Percentiles rank a stretch among this genome's conserved stretches.
Conservation (phyloP, 2,113 vertebrate genomes). For the Hippocampus barbouri region DNA sequence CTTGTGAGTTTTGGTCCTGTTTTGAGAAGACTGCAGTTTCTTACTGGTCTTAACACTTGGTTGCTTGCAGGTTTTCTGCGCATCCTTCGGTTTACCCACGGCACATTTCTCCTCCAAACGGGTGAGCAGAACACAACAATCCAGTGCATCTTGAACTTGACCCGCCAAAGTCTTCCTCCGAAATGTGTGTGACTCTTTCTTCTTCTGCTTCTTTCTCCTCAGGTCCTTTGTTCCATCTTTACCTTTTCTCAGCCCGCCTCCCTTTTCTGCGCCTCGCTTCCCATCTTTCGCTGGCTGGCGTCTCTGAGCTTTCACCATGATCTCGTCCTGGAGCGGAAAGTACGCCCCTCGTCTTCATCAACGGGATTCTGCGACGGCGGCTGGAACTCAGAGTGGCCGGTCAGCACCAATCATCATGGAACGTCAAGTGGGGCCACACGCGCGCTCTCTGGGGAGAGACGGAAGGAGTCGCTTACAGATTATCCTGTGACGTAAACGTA, state of each 20-base stretch:
- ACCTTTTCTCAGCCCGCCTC: conserved; percentile 25
- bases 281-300: conserved; percentile 47
- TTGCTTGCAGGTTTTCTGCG: conserved; percentile 39
- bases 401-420: conserved; percentile 51
- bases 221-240: conserved; percentile 32
- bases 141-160: conserved; percentile 59
- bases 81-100: conserved; percentile 31
- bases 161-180: conserved; percentile 63
- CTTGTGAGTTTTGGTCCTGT: conserved; percentile 51
- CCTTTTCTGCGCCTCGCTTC: conserved; percentile 44
- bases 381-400: conserved; percentile 58
- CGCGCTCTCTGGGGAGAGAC: conserved; percentile 56
- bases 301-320: conserved; percentile 70
- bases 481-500: conserved; percentile 20
- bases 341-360: conserved; percentile 46
- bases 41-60: conserved; percentile 40
- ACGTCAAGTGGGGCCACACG: conserved; percentile 62
- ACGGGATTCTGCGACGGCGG: conserved; percentile 43
- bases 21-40: conserved; percentile 38
- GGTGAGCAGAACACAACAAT: conserved; percentile 87
- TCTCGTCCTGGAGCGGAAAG: conserved; percentile 57
- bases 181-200: conserved; percentile 76
- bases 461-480: conserved; percentile 35
- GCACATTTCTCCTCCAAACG: conserved; percentile 76
- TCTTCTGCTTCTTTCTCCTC: conserved; percentile 46